These are phyloP conservation scores for Balanococcus diminutus DNA, from an alignment of 2,888 invertebrate species.

Conservation along the genomic window DNA sequence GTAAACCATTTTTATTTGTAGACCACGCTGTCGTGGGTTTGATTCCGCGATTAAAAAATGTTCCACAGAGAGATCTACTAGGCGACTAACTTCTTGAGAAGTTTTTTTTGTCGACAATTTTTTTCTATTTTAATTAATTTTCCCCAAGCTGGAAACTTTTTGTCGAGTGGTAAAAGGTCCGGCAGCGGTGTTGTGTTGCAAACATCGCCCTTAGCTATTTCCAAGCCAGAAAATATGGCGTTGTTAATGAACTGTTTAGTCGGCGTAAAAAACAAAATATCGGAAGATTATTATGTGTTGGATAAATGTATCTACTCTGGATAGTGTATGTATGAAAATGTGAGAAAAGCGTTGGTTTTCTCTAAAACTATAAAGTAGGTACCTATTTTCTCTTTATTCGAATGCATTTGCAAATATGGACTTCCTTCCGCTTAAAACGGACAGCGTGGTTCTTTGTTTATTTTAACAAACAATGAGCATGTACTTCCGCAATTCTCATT, in stretches of 20 bases:
- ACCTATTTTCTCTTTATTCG: constrained; percentile 8
- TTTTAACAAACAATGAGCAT: constrained; percentile 13
- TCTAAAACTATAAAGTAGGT: background rate
- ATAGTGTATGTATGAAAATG: background rate
- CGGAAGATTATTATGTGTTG: background rate
- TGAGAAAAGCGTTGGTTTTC: constrained; percentile 14
- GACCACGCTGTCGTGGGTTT: background rate
- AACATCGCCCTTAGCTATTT: background rate
- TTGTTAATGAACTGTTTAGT: background rate
- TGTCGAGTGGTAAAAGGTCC: background rate
- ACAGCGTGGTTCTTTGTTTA: background rate
- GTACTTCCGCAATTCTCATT: background rate
- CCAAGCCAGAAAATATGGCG: background rate
- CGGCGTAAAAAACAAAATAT: background rate
- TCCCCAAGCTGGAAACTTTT: background rate
- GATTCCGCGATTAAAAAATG: background rate
- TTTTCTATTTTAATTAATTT: background rate
- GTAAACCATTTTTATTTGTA: background rate
- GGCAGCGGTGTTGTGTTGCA: background rate
- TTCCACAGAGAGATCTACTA: background rate
- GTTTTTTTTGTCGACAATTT: background rate
- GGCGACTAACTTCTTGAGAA: background rate
- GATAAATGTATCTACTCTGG: background rate
- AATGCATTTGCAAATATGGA: constrained; percentile 19
- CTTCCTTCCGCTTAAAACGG: constrained; percentile 3